phyloP scores from a whole-genome alignment of 2,797 vertebrate species.

The Myotis vivesi region DNA sequence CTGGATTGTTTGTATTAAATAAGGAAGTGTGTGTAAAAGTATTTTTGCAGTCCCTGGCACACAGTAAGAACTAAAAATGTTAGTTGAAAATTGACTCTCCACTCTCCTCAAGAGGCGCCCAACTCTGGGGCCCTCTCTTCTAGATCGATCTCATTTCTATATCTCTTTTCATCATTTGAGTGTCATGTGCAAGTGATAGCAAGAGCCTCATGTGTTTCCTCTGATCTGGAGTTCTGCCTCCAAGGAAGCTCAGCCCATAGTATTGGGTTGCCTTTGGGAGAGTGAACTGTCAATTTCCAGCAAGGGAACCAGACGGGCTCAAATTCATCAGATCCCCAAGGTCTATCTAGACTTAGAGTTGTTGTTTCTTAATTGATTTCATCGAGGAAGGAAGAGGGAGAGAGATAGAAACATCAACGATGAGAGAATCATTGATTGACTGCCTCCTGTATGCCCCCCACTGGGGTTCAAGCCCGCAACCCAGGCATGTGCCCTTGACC shows the following conservation, averaged over 20 bases:
- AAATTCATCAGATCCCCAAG: not conserved
- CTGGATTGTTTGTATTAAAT: conserved; percentile 39
- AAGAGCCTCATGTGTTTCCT: not conserved
- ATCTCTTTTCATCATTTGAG: conserved; percentile 9
- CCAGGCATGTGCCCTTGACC: too few relatives aligned
- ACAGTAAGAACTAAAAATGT: conserved; percentile 30
- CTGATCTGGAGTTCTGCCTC: conserved; percentile 20
- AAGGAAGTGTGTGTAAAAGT: conserved; percentile 11
- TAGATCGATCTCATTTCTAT: not conserved
- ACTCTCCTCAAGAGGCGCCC: not conserved
- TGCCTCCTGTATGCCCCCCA: too few relatives aligned
- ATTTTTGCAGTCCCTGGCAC: conserved; percentile 14
- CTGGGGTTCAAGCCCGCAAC: too few relatives aligned
- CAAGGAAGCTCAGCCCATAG: not conserved
- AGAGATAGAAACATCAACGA: too few relatives aligned
- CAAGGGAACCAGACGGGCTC: conserved; percentile 12
- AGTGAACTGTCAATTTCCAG: conserved; percentile 18
- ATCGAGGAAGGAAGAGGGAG: too few relatives aligned
- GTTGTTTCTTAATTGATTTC: too few relatives aligned
- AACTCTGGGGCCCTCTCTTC: not conserved
- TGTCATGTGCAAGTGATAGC: not conserved
- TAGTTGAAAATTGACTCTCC: not conserved
- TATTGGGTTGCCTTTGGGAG: not conserved
- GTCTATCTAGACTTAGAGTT: not conserved
- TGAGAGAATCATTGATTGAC: too few relatives aligned